Base-by-base conservation (phyloP, 2,113 vertebrate species). In the Indicator maculatus region DNA sequence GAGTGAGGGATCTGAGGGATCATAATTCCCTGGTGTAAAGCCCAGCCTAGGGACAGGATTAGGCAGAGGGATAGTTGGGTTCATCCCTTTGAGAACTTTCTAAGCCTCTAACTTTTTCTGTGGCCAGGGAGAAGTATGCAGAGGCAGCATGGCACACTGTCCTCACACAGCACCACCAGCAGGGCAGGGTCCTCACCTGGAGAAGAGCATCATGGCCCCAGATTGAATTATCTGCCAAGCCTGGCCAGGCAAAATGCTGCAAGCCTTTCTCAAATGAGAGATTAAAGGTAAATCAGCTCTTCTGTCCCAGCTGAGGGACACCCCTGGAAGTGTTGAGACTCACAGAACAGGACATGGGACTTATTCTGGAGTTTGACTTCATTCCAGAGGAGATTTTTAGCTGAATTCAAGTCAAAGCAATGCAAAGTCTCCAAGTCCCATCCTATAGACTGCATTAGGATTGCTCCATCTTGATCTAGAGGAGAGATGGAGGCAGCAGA, bases 381-480 rank as follows among this genome's bases (percentile, higher is more conserved):
- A 38, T 71, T 66, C 23, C 52, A 60, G n/a, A 69, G 16, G 2
- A 75, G 31, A 31, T 28, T 76, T 92, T 85, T 63, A 31, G 6
- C 20, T 30, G n/a, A 76, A 12, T 59, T 80, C 36, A 83, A 83
- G 16, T 60, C 16, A 60, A 64, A 83, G 58, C 6, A n/a, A 7
- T 17, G 64, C 26, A 64, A 91, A 85, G 36, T 60, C 52, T 64
- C 26, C 13, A 67, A 76, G 87, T 26, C 75, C 45, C 19, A 50
- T 33, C 27, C 27, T 11, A n/a, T 6, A 30, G 64, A n/a, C n/a
- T 36, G 50, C 39, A 7, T 21, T 26, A 53, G 77, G 70, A 71
- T 23, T 0, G 0, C 41, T 64, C 28, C 3, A 2, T 59, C 28
- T 67, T 1, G 1, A 20, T 28, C 31, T 27, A 47, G 52, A 0